Conservation (phyloP, 2,888 invertebrate species). For the Antitype chi region DNA sequence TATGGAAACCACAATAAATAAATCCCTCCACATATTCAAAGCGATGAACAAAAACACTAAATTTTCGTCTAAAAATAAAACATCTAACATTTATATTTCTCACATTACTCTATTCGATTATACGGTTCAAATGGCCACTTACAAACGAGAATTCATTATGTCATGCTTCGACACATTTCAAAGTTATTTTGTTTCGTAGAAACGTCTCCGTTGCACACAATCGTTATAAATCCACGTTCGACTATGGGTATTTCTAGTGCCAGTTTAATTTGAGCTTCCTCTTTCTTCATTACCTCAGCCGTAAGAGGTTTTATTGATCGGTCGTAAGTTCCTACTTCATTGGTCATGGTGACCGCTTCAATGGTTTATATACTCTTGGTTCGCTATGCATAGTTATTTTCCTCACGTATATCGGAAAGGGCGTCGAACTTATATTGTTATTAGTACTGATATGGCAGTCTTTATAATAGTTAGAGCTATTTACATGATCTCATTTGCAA, state of each 20-base stretch:
- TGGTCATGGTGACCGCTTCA: conserved; percentile 77
- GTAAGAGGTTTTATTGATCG: conserved; percentile 67
- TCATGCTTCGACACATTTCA: conserved; percentile 73
- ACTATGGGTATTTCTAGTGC: conserved; percentile 70
- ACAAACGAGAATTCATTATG: conserved; percentile 70
- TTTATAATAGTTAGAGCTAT: conserved; percentile 66
- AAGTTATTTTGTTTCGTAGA: conserved; percentile 81
- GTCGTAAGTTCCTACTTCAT: conserved; percentile 71
- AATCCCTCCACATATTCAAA: conserved; percentile 50
- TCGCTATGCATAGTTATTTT: conserved; percentile 81
- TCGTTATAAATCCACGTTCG: conserved; percentile 79
- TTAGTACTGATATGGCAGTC: conserved; percentile 70
- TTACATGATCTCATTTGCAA: conserved; percentile 73
- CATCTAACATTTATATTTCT: conserved; percentile 54
- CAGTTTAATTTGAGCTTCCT: conserved; percentile 73
- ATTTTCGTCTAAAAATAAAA: conserved; percentile 55
- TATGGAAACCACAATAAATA: conserved; percentile 43
- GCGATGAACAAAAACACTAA: conserved; percentile 40
- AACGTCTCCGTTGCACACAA: conserved; percentile 73
- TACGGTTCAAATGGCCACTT: conserved; percentile 59
- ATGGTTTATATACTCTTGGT: conserved; percentile 82
- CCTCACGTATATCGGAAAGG: conserved; percentile 68
- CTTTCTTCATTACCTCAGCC: conserved; percentile 64
- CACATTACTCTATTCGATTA: conserved; percentile 63
- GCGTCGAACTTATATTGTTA: conserved; percentile 72